Conservation (phyloP, 2,113 vertebrate species). For the Rhadina sibilatrix region DNA sequence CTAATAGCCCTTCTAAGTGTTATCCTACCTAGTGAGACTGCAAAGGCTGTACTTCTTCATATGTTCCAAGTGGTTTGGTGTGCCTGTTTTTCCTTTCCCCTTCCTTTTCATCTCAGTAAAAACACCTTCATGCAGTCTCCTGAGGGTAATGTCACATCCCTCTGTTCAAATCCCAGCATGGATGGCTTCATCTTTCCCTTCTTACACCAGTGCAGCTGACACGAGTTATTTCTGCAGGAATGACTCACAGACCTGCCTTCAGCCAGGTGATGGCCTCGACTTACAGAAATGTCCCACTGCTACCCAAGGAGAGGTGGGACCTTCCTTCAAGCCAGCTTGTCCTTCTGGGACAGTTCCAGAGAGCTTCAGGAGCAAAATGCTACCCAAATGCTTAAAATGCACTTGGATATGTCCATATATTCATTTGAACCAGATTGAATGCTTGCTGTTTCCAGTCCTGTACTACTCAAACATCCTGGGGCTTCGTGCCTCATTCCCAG, state of each 20-base stretch:
- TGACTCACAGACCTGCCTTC: background rate
- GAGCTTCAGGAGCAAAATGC: background rate
- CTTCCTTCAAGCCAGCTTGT: rapidly evolving
- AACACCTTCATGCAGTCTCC: background rate
- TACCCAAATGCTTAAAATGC: background rate
- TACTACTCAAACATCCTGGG: background rate
- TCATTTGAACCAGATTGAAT: background rate
- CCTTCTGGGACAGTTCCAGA: background rate
- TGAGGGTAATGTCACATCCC: background rate
- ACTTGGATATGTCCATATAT: background rate
- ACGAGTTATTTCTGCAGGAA: background rate
- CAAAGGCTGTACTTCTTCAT: background rate
- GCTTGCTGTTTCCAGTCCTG: background rate
- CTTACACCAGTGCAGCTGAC: no score
- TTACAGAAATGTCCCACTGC: background rate
- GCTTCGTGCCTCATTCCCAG: no score
- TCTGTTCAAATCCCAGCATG: background rate
- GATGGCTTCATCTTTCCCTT: background rate
- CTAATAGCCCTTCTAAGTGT: background rate
- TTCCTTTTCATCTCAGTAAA: background rate
- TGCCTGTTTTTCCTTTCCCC: background rate
- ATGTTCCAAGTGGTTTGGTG: background rate
- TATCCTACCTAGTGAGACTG: background rate
- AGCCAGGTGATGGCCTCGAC: background rate
- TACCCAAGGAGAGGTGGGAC: background rate